These are phyloP conservation scores for Rhineura floridana DNA, from an alignment of 2,113 vertebrate species.

Conservation along the genomic window DNA sequence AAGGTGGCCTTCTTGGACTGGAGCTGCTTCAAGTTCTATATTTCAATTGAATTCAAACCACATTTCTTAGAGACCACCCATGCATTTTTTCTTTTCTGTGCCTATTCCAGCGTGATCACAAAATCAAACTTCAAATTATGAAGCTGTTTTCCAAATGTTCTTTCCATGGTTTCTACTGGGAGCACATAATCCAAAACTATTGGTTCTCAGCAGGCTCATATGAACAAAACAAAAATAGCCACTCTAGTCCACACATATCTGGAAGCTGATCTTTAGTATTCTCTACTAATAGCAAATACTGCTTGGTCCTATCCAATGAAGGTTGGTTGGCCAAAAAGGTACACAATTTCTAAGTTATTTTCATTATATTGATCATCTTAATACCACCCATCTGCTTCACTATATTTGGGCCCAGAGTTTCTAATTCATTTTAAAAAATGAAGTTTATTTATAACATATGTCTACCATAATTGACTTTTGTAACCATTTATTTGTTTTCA, in stretches of 20 bases:
- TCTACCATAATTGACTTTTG: background rate
- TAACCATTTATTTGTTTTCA: constrained; percentile 19
- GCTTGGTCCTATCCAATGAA: constrained; percentile 8
- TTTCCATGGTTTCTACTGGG: background rate
- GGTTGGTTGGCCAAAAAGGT: constrained; percentile 31
- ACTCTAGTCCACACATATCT: background rate
- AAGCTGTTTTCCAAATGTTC: background rate
- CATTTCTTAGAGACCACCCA: background rate
- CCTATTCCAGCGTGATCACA: background rate
- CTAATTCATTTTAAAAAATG: background rate
- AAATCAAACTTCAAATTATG: background rate
- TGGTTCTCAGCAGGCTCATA: background rate
- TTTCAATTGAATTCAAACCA: background rate
- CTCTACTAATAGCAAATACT: constrained; percentile 11
- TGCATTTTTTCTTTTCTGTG: no score
- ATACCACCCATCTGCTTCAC: constrained; percentile 23
- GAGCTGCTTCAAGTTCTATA: background rate
- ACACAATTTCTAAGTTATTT: constrained; percentile 45
- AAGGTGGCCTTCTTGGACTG: background rate
- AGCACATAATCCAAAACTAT: no score
- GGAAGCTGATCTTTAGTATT: background rate
- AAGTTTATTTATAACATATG: constrained; percentile 45
- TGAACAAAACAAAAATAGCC: background rate
- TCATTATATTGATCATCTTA: constrained; percentile 38
- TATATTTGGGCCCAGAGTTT: constrained; percentile 23